A percentile compares a stretch with the other conserved stretches of the same genome.
Evolutionary conservation across 2,797 vertebrate genomes (phyloP).

Genomic region (Staurois parvus): DNA sequence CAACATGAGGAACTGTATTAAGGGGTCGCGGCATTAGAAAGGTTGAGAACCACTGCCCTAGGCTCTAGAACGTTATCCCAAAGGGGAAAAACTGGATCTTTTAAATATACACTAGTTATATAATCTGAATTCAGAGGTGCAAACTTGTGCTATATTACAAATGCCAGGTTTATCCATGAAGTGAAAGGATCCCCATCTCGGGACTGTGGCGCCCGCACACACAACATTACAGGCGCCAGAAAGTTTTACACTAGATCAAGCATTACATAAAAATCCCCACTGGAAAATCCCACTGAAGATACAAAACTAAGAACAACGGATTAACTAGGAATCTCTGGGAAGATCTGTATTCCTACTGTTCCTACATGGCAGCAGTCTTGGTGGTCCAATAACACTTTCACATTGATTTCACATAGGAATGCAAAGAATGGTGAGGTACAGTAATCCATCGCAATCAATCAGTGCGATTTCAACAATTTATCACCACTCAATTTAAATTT

Average conservation of each 20-base stretch:
- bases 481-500: neutral
- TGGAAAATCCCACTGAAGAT: slow-evolving; percentile 42
- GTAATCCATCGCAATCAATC: neutral
- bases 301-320: slow-evolving; percentile 7
- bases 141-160: neutral
- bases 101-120: neutral
- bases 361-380: neutral
- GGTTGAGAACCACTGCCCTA: too few species aligned
- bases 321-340: slow-evolving; percentile 6
- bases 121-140: neutral
- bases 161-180: neutral
- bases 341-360: neutral
- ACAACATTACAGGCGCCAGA: slow-evolving; percentile 27
- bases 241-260: slow-evolving; percentile 22
- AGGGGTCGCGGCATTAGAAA: too few species aligned
- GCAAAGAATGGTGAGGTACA: neutral
- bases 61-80: neutral
- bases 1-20: too few species aligned
- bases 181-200: slow-evolving; percentile 6
- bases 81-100: neutral
- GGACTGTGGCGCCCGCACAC: neutral
- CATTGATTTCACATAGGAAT: neutral
- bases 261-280: slow-evolving; percentile 26
- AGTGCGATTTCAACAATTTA: neutral
- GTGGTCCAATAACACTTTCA: neutral